Conservation (phyloP, 2,888 invertebrate species). For the Dendrolimus houi region DNA sequence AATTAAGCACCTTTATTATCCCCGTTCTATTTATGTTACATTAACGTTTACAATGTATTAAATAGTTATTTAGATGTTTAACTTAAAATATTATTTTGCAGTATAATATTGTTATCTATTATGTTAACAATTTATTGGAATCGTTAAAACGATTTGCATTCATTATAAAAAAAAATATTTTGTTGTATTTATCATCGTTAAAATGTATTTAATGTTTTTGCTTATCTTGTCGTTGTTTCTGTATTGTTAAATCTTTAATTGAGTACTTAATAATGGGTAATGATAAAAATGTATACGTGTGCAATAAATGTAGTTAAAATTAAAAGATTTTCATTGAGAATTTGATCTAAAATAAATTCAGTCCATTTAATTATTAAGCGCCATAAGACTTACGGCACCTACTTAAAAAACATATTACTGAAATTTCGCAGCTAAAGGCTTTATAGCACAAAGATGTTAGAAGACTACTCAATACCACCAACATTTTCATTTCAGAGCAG, state of each 20-base stretch:
- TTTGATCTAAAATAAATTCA: too few species aligned
- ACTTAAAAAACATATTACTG: too few species aligned
- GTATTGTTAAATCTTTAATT: slow-evolving; percentile 4
- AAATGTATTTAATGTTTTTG: slow-evolving; percentile 11
- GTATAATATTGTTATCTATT: slow-evolving; percentile 14
- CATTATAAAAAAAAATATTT: too few species aligned
- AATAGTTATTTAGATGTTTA: not conserved
- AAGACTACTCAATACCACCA: slow-evolving; percentile 4
- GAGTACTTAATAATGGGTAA: slow-evolving; percentile 37
- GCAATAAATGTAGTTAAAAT: slow-evolving; percentile 31
- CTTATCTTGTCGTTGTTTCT: not conserved
- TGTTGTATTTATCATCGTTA: slow-evolving; percentile 1
- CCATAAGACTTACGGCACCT: too few species aligned
- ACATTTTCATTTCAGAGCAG: slow-evolving; percentile 73
- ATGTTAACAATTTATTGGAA: too few species aligned
- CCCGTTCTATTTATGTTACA: too few species aligned
- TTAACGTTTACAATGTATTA: too few species aligned
- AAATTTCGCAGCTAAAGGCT: too few species aligned
- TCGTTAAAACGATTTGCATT: too few species aligned
- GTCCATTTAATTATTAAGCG: too few species aligned
- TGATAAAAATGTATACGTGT: slow-evolving; percentile 35
- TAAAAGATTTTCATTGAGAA: too few species aligned
- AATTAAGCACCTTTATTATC: too few species aligned
- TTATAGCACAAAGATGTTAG: not conserved
- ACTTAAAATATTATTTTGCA: slow-evolving; percentile 11